Percentiles rank a stretch among this genome's conserved stretches.
These are phyloP conservation scores for Menidia menidia DNA, from an alignment of 2,797 vertebrate genomes.

Conservation along the genomic window DNA sequence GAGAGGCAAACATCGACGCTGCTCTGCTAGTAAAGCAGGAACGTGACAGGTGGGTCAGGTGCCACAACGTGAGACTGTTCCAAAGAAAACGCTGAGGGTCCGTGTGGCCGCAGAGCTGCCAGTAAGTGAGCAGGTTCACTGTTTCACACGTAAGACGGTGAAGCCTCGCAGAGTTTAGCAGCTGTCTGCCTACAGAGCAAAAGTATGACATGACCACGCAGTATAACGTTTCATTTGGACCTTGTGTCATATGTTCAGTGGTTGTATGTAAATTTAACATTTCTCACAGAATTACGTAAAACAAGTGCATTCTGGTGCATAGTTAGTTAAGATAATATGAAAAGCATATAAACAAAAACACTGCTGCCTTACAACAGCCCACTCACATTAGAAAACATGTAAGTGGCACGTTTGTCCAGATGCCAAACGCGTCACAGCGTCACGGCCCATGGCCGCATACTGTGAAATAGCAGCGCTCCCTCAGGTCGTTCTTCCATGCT, in stretches of 20 bases:
- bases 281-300: background rate
- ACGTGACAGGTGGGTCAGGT: constrained; percentile 4
- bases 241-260: background rate
- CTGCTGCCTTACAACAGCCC: background rate
- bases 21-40: constrained; percentile 17
- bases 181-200: background rate
- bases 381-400: background rate
- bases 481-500: background rate
- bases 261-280: background rate
- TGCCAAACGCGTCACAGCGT: background rate
- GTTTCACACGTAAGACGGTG: background rate
- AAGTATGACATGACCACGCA: background rate
- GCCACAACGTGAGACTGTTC: background rate
- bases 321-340: background rate
- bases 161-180: background rate
- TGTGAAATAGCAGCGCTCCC: background rate
- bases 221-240: background rate
- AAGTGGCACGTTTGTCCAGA: background rate
- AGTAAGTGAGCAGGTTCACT: background rate
- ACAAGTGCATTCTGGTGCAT: background rate
- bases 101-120: too few species aligned
- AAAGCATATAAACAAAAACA: background rate
- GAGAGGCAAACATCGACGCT: constrained; percentile 21
- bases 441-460: background rate
- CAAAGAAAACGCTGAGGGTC: background rate